Conservation (phyloP, 2,888 invertebrate genomes). For the Altica lythri region DNA sequence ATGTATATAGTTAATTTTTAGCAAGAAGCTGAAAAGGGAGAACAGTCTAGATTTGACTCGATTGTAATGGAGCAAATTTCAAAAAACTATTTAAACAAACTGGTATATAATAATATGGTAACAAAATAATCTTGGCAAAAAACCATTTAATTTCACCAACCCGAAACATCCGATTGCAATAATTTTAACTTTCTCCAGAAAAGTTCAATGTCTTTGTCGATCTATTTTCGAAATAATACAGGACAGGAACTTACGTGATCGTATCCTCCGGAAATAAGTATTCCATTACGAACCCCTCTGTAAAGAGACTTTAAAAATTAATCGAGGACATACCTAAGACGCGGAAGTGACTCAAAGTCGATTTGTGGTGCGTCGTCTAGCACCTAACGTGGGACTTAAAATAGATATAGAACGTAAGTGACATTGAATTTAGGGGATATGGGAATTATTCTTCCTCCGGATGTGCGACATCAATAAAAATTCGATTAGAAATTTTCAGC, state of each 20-base stretch:
- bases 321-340: background rate
- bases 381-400: background rate
- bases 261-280: constrained; percentile 2
- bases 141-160: no score
- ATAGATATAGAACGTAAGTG: constrained; percentile 3
- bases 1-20: no score
- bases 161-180: no score
- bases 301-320: background rate
- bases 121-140: no score
- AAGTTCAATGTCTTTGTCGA: constrained; percentile 1
- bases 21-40: no score
- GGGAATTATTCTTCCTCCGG: background rate
- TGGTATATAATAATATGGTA: no score
- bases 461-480: background rate
- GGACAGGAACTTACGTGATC: background rate
- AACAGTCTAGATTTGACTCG: no score
- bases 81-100: no score
- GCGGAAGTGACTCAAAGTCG: background rate
- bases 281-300: background rate
- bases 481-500: constrained; percentile 1
- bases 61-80: no score
- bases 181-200: background rate
- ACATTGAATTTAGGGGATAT: background rate
- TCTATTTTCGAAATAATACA: background rate
- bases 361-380: background rate